Percentiles rank a stretch among this genome's conserved stretches.
These are phyloP conservation scores for Pseudotriccus pelzelni DNA, from an alignment of 2,797 vertebrate genomes.

Conservation along the genomic window DNA sequence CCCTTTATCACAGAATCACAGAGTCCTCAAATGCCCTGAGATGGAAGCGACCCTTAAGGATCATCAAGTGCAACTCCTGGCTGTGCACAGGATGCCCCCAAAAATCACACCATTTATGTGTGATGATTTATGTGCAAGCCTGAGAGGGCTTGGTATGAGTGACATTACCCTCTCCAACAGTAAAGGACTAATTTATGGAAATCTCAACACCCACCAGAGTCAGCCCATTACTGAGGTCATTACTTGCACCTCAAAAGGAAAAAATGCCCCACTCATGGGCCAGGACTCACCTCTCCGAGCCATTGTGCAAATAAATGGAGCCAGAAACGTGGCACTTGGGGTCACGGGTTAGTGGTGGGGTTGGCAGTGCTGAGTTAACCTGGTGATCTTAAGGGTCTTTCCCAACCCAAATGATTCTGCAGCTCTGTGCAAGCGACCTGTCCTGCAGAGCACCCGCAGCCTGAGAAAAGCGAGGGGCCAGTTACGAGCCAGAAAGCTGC, in stretches of 20 bases:
- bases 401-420: background rate
- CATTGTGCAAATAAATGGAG: background rate
- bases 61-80: background rate
- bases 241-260: background rate
- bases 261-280: accelerated
- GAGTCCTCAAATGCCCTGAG: background rate
- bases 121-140: background rate
- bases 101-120: background rate
- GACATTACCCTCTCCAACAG: accelerated
- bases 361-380: background rate
- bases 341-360: background rate
- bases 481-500: background rate
- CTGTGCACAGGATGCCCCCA: background rate
- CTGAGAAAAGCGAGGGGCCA: accelerated
- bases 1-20: background rate
- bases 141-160: background rate
- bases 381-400: background rate
- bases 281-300: background rate
- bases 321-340: accelerated
- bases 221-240: background rate
- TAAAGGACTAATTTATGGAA: accelerated
- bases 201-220: background rate
- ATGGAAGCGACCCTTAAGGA: background rate
- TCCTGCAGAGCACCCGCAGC: accelerated
- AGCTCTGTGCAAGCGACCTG: background rate